A percentile compares a stretch with the other conserved stretches of the same genome.
phyloP scores from a whole-genome alignment of 2,113 vertebrate genomes.

The Progne subis region DNA sequence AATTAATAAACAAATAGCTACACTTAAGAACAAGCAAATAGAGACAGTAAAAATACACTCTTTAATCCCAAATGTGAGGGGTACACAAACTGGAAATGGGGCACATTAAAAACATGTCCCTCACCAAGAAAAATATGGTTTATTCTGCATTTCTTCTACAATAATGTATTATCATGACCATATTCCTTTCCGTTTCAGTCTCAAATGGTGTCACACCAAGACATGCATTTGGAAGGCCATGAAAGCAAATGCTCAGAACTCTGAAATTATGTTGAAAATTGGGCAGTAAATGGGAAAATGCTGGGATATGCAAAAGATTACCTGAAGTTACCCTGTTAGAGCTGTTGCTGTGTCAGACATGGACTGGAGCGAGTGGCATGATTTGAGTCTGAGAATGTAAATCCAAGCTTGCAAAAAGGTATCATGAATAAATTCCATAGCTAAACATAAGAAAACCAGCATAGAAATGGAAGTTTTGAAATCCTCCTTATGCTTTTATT shows the following conservation, averaged over 20 bases:
- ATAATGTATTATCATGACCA: not conserved
- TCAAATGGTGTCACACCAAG: not conserved
- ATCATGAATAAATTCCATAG: constrained; percentile 10
- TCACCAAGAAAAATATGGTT: not conserved
- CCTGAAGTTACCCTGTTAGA: not conserved
- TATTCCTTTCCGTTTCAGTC: not conserved
- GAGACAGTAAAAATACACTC: not conserved
- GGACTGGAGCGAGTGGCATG: not conserved
- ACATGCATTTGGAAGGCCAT: not conserved
- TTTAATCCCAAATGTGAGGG: not conserved
- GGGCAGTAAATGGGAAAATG: not conserved
- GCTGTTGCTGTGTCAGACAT: not conserved
- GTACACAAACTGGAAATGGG: not conserved
- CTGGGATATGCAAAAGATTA: not conserved
- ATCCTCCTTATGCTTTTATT: constrained; percentile 14
- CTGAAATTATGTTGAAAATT: not conserved
- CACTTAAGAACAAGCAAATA: not conserved
- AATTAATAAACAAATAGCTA: not conserved
- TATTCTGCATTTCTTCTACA: not conserved
- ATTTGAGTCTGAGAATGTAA: constrained; percentile 3
- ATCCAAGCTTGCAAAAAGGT: not conserved
- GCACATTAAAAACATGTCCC: not conserved
- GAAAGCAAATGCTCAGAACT: not conserved
- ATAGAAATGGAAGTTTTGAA: not conserved
- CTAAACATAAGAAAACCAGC: not conserved